phyloP scores from a whole-genome alignment of 2,113 vertebrate genomes.

The Columba livia region DNA sequence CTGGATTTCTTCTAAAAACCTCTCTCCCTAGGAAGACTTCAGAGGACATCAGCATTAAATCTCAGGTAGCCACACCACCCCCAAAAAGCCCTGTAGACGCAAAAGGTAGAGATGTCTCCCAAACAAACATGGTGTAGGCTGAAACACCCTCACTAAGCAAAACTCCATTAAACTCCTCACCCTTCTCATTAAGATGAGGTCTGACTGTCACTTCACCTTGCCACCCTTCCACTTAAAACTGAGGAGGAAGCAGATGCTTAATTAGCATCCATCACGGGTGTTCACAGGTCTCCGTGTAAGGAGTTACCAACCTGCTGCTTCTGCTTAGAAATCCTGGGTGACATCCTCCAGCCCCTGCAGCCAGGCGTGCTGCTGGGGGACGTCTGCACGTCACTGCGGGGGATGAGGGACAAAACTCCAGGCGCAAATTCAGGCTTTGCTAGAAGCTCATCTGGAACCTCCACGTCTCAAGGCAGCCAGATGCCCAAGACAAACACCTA shows the following conservation, averaged over 20 bases:
- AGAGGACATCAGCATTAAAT: background rate
- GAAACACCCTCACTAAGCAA: background rate
- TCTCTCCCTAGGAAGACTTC: background rate
- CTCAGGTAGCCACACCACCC: background rate
- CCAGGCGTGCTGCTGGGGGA: accelerated
- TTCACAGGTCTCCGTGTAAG: conserved; percentile 25
- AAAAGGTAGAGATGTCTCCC: background rate
- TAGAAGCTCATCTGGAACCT: background rate
- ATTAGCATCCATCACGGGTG: conserved; percentile 35
- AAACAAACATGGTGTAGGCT: background rate
- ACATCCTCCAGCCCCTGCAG: background rate
- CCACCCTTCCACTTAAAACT: conserved; percentile 24
- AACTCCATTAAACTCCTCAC: conserved; percentile 29
- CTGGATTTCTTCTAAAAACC: background rate
- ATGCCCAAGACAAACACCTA: background rate
- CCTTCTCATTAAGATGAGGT: conserved; percentile 45
- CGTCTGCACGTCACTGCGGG: background rate
- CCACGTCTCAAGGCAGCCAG: background rate
- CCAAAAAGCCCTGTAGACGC: background rate
- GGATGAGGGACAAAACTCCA: background rate
- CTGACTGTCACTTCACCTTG: conserved; percentile 51
- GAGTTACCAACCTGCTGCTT: conserved; percentile 16
- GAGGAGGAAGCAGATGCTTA: conserved; percentile 57
- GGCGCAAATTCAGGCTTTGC: background rate
- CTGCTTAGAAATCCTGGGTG: background rate